Percentiles rank a stretch among this genome's conserved stretches.
phyloP scores from a whole-genome alignment of 2,113 vertebrate species.

The Triplophysa rosa region DNA sequence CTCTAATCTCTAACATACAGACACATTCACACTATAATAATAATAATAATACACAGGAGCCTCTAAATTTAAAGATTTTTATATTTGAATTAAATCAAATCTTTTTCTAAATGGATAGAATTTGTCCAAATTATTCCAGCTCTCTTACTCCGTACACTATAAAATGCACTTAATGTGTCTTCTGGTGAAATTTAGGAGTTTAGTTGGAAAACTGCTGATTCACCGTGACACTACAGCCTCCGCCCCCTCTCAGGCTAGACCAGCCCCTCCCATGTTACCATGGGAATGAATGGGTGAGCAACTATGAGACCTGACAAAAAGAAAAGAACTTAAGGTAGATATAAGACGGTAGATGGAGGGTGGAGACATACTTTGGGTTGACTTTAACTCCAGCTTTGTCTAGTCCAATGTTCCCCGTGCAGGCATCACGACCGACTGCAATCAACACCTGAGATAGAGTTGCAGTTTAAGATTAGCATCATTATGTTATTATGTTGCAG shows the following conservation, averaged over 20 bases:
- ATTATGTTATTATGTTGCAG: too few species aligned
- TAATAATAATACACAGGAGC: too few species aligned
- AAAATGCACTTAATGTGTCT: background rate
- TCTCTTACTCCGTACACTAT: background rate
- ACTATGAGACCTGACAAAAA: background rate
- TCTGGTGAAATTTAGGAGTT: background rate
- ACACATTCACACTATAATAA: background rate
- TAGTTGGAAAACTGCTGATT: slow-evolving; percentile 66
- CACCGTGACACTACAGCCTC: slow-evolving; percentile 63
- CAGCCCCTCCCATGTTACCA: background rate
- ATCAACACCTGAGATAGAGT: slow-evolving; percentile 82
- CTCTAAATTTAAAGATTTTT: background rate
- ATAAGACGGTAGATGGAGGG: too few species aligned
- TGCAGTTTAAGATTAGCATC: too few species aligned
- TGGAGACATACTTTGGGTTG: slow-evolving; percentile 83
- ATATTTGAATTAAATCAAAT: background rate
- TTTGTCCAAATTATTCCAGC: background rate
- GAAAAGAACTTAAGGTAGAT: background rate
- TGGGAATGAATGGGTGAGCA: background rate
- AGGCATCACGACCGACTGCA: slow-evolving; percentile 89
- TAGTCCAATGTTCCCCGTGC: slow-evolving; percentile 88
- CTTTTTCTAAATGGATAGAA: background rate
- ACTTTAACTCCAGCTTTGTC: slow-evolving; percentile 84
- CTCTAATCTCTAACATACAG: background rate
- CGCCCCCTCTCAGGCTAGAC: slow-evolving; percentile 60